Percentiles rank a stretch among this genome's conserved stretches.
Conservation (phyloP, 2,888 invertebrate genomes). For the Drosophila yooni region DNA sequence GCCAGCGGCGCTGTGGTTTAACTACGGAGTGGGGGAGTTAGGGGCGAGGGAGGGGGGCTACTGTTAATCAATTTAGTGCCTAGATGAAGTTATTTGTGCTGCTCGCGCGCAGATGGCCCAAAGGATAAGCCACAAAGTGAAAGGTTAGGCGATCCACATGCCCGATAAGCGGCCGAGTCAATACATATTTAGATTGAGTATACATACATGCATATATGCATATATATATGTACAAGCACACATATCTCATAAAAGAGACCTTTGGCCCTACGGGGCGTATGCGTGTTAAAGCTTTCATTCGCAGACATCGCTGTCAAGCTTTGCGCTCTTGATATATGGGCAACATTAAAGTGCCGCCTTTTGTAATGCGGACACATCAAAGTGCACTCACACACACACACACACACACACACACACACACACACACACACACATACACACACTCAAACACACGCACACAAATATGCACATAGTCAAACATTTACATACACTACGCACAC, state of each 20-base stretch:
- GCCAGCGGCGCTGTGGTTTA: conserved; percentile 23
- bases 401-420: conserved; percentile 21
- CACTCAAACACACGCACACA: conserved; percentile 12
- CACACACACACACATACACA: conserved; percentile 38
- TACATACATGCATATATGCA: not conserved
- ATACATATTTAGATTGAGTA: not conserved
- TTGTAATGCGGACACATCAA: conserved; percentile 75
- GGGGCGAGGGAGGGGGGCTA: conserved; percentile 46
- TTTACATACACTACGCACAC: conserved; percentile 58
- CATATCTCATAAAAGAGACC: conserved; percentile 1
- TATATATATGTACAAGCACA: not conserved
- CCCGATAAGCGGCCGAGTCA: conserved; percentile 32
- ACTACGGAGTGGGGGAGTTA: not conserved
- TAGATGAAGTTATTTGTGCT: conserved; percentile 62
- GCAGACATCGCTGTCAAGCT: conserved; percentile 64
- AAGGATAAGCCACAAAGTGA: conserved; percentile 33
- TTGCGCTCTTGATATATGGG: conserved; percentile 70
- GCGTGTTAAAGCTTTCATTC: conserved; percentile 67
- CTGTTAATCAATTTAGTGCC: conserved; percentile 78
- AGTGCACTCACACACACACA: conserved; percentile 53
- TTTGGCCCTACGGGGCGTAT: conserved; percentile 68
- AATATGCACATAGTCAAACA: conserved; percentile 46
- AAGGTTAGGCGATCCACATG: conserved; percentile 49
- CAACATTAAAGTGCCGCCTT: conserved; percentile 72
- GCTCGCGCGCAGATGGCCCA: conserved; percentile 57